A percentile compares a stretch with the other conserved stretches of the same genome.
Evolutionary conservation across 2,113 vertebrate species (phyloP).

Genomic region (Hylia prasina): DNA sequence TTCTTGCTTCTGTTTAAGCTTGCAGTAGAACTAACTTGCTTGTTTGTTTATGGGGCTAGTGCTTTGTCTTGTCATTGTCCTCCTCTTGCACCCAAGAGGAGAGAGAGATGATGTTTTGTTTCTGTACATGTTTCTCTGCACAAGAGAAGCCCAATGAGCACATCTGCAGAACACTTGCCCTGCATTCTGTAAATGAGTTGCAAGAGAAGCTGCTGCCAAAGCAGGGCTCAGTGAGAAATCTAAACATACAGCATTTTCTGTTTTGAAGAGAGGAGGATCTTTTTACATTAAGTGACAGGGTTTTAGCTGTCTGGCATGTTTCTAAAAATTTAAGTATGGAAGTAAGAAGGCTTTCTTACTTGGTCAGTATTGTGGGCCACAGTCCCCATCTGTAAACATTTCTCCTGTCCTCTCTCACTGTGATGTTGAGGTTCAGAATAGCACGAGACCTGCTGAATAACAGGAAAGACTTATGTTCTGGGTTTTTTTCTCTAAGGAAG

Average conservation of each 20-base stretch:
- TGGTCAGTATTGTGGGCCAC: background rate
- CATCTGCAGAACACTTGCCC: background rate
- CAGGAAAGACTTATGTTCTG: conserved; percentile 7
- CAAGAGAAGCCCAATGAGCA: background rate
- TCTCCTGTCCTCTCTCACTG: rapidly evolving
- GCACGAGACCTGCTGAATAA: conserved; percentile 19
- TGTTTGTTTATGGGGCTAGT: background rate
- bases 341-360: background rate
- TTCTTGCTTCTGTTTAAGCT: background rate
- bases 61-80: background rate
- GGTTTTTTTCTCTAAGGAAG: background rate
- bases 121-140: background rate
- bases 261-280: background rate
- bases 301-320: background rate
- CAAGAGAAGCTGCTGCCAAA: background rate
- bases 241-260: background rate
- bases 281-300: background rate
- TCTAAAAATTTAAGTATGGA: background rate
- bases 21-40: background rate
- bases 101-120: background rate
- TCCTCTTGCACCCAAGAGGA: background rate
- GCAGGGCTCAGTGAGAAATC: background rate
- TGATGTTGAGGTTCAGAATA: background rate
- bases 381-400: background rate
- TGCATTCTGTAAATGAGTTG: background rate